Evolutionary conservation across 2,888 invertebrate genomes (phyloP), one percentile per base, ranked within the genome.

Genomic region (Nemoura dubitans): DNA sequence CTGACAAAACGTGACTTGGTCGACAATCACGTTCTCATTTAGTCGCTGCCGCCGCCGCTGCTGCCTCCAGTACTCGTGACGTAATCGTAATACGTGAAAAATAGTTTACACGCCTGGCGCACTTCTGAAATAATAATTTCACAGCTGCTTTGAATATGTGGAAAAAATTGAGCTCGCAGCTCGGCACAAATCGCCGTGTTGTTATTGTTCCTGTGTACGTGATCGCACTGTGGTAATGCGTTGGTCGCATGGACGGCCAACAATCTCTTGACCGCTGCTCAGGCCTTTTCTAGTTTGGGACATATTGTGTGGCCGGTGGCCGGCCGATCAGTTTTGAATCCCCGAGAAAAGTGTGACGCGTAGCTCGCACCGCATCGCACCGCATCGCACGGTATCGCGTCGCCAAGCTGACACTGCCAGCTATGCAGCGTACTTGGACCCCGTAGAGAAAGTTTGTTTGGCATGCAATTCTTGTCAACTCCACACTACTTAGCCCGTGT

Each of bases 1-100:
- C 59, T 59, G 59, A 59, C 59, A 59, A 59, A 59, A 10, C 78
- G 28, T 78, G 78, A 27, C 78, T 78, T 78, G 78, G 10, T 78
- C 27, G 78, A 26, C 43, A 42, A 42, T 36, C 83, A 83, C 83
- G 83, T 83, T 30, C 42, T 30, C 5, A 30, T n/a, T 42, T 59
- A 3, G 59, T 59, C 59, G 59, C 59, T 21, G 21, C 59, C 2
- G 59, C 59, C 14, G 59, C 59, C 2, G 21, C 36, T 6, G 59
- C 21, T 21, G 59, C 59, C 59, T 59, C 59, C 59, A 59, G 59
- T 59, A 14, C 59, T 59, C 78, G 78, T 78, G 78, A 78, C 78
- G 78, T 78, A 29, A 78, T 78, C 14, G 78, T 14, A 59, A 59
- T 21, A n/a, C n/a, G 59, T 21, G 21, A 59, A 21, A 59, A 59